Base-by-base conservation (phyloP, 2,113 vertebrate species). In the Upupa epops region DNA sequence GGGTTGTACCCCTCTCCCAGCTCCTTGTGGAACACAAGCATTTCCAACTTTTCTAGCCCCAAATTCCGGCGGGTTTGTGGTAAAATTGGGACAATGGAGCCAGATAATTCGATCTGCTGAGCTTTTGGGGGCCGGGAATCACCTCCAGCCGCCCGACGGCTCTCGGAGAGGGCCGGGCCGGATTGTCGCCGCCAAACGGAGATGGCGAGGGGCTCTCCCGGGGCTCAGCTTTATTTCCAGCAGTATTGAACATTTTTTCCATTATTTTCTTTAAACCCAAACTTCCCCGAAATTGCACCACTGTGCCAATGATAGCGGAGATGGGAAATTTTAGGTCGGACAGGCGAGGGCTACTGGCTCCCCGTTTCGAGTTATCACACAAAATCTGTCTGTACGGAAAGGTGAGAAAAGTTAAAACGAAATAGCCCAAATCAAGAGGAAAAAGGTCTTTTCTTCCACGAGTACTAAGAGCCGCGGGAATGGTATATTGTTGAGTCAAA, bases 401-500 rank as follows among this genome's bases (percentile, higher is more conserved):
- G 28, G 5, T 17, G 83, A 7, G 32, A 55, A 29, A 34, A 68
- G 4, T 24, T 1, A 28, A 56, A 86, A 31, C 11, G 54, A 70
- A 84, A 72, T 60, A 11, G 7, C 31, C 13, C 46, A 4, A 52
- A 21, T 5, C 5, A 31, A 80, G 7, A 26, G 21, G 2, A 63
- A 26, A 46, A 1, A 2, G 10, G 28, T 28, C 0, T 91, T 74
- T 55, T 34, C 13, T 51, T 31, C 13, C 36, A 3, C 9, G 25
- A 24, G 4, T 34, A 2, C 29, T 24, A n/a, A 60, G 59, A 60
- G 5, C 13, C 18, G 2, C 10, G 2, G 37, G 32, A 17, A 26
- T 1, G 1, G 16, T 9, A 0, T 28, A 2, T n/a, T 46, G 3
- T 14, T 8, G 32, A 59, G 40, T 8, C 45, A 5, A 75, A 45